A percentile compares a stretch with the other conserved stretches of the same genome.
Evolutionary conservation across 2,113 vertebrate species (phyloP).

Genomic region (Scartelaos histophorus): DNA sequence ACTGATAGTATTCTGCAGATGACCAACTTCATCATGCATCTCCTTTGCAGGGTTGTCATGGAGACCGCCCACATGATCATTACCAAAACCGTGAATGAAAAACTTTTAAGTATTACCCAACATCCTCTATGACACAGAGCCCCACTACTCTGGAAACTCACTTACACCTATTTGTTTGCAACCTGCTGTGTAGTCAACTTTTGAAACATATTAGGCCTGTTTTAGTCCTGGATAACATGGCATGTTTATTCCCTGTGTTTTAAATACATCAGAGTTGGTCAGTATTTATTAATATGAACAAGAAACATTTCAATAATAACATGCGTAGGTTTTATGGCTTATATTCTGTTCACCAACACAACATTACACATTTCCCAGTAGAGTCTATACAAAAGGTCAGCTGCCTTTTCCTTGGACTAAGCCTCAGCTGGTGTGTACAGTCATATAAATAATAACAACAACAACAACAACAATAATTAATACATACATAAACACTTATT

Average conservation of each 20-base stretch:
- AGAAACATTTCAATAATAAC: conserved; percentile 5
- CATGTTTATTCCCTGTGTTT: too few species aligned
- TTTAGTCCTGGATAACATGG: neutral
- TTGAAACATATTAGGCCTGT: neutral
- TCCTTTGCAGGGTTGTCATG: neutral
- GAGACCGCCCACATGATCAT: neutral
- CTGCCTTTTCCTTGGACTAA: conserved; percentile 37
- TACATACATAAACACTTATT: too few species aligned
- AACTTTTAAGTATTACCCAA: too few species aligned
- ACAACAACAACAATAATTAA: too few species aligned
- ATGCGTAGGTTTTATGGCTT: conserved; percentile 25
- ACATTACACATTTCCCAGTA: conserved; percentile 53
- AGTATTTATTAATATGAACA: conserved; percentile 34
- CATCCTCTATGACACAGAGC: neutral
- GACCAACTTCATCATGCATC: neutral
- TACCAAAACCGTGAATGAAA: neutral
- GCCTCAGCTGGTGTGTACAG: conserved; percentile 15
- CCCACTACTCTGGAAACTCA: neutral
- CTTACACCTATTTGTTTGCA: neutral
- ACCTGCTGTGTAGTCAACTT: neutral
- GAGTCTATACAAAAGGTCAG: conserved; percentile 59
- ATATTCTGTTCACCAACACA: conserved; percentile 45
- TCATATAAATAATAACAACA: too few species aligned
- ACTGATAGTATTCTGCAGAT: neutral
- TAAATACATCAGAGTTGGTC: conserved; percentile 18